These are phyloP conservation scores for Hippocampus comes DNA, from an alignment of 2,113 vertebrate species.

Conservation along the genomic window DNA sequence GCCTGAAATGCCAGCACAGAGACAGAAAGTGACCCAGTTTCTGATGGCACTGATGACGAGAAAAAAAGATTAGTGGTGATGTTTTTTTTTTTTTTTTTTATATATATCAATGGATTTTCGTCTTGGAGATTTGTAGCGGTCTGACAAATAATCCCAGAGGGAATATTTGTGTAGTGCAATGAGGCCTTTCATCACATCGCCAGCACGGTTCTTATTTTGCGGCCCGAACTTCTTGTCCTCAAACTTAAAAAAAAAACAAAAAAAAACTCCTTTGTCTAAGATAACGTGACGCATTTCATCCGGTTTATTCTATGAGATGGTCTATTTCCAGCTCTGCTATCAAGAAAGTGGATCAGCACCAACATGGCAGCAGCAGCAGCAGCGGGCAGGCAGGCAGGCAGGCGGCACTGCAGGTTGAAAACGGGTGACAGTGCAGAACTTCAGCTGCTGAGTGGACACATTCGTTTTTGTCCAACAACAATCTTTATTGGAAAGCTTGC, in stretches of 20 bases:
- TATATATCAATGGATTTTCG: background rate
- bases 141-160: background rate
- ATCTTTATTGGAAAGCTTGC: slow-evolving; percentile 22
- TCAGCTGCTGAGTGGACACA: slow-evolving; percentile 31
- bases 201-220: slow-evolving; percentile 11
- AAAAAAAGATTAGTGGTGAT: background rate
- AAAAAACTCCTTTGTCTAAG: slow-evolving; percentile 27
- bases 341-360: slow-evolving; percentile 25
- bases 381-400: background rate
- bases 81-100: background rate
- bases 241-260: slow-evolving; percentile 31
- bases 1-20: background rate
- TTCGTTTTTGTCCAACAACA: slow-evolving; percentile 1
- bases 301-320: slow-evolving; percentile 15
- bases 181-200: background rate
- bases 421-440: slow-evolving; percentile 34
- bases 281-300: slow-evolving; percentile 26
- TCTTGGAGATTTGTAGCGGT: background rate
- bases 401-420: slow-evolving; percentile 10
- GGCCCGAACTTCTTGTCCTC: slow-evolving; percentile 32
- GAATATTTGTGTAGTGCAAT: background rate
- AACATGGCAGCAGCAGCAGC: slow-evolving; percentile 22
- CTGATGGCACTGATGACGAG: background rate
- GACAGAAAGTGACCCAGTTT: background rate
- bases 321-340: slow-evolving; percentile 46